These are phyloP conservation scores for Metallyticus violacea DNA, from an alignment of 2,888 invertebrate genomes.

Conservation along the genomic window DNA sequence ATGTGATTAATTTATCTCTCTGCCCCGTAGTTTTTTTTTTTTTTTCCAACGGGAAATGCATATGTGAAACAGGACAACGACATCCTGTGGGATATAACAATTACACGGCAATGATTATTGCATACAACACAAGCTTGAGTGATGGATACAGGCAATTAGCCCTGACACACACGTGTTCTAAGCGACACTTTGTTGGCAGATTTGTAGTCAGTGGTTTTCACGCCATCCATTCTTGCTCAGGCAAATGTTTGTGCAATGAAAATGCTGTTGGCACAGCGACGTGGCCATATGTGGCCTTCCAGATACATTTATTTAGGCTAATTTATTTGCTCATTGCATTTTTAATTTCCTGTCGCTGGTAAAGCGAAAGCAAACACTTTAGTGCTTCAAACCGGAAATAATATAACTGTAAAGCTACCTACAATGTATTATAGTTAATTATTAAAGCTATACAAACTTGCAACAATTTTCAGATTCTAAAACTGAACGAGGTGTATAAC, in stretches of 20 bases:
- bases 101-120: background rate
- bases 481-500: too few species aligned
- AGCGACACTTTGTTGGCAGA: background rate
- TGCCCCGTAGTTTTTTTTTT: too few species aligned
- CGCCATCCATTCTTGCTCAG: background rate
- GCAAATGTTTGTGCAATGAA: background rate
- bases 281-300: background rate
- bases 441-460: too few species aligned
- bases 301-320: background rate
- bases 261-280: background rate
- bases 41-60: too few species aligned
- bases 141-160: background rate
- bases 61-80: background rate
- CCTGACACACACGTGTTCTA: background rate
- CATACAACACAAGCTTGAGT: background rate
- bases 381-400: background rate
- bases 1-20: too few species aligned
- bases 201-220: background rate
- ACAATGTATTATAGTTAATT: background rate
- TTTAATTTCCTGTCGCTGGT: background rate
- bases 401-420: background rate
- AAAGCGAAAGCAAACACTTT: background rate
- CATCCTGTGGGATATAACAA: background rate
- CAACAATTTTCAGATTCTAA: background rate
- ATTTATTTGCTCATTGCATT: background rate